Evolutionary conservation across 2,113 vertebrate genomes (phyloP).

Genomic region (Grus americana): DNA sequence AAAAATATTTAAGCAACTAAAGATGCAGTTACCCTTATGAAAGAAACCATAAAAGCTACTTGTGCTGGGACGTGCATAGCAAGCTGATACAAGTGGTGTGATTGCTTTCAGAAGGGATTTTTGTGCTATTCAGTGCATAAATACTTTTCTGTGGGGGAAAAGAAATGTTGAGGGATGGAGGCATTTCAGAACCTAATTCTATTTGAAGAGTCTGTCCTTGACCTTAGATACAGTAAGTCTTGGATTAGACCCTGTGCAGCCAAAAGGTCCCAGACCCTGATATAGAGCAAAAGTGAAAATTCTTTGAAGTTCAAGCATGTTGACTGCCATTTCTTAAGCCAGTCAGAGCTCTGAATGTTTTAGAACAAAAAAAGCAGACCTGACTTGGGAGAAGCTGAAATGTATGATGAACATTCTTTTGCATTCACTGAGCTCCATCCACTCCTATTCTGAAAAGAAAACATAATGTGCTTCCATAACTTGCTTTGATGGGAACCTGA

Average conservation of each 20-base stretch:
- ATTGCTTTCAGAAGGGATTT: background rate
- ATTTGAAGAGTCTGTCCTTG: background rate
- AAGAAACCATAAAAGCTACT: background rate
- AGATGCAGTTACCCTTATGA: background rate
- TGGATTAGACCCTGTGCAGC: background rate
- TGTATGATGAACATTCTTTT: background rate
- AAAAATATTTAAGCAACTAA: background rate
- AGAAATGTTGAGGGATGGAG: background rate
- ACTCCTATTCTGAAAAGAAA: background rate
- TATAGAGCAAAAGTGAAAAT: background rate
- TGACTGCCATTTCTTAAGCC: background rate
- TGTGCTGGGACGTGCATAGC: background rate
- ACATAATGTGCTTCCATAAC: background rate
- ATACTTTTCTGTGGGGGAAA: background rate
- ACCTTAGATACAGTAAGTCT: background rate
- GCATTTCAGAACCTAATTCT: background rate
- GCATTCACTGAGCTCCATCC: background rate
- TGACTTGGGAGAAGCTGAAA: background rate
- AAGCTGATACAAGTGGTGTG: background rate
- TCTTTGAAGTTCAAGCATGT: background rate
- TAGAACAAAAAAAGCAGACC: background rate
- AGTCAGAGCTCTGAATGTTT: background rate
- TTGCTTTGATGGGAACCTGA: background rate
- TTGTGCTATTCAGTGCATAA: background rate
- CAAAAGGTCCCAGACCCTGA: background rate